phyloP scores from a whole-genome alignment of 2,888 invertebrate genomes.

The Sesamia inferens region DNA sequence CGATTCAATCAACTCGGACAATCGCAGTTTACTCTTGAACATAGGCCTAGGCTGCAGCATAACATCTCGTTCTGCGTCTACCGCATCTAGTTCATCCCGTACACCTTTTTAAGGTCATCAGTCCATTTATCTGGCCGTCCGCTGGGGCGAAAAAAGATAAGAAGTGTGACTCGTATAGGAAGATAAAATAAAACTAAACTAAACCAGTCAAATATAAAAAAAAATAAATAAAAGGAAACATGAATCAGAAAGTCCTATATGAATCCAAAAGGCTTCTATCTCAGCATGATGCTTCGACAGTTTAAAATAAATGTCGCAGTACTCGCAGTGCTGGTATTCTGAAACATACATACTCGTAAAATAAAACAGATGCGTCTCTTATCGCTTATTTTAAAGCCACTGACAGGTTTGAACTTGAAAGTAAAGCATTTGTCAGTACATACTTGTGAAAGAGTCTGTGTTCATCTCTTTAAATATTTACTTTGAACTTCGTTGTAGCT shows the following conservation, averaged over 20 bases:
- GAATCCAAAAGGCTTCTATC: no score
- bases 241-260: no score
- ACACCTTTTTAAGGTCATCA: not conserved
- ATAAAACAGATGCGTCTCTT: conserved; percentile 44
- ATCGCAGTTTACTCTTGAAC: not conserved
- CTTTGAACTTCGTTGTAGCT: conserved; percentile 34
- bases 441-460: conserved; percentile 51
- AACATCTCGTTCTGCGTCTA: not conserved
- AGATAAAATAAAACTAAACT: no score
- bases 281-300: no score
- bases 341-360: conserved; percentile 9
- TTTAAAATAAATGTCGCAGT: no score
- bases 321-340: no score
- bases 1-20: not conserved
- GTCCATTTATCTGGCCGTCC: no score
- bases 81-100: not conserved
- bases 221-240: no score
- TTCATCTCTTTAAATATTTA: conserved; percentile 52
- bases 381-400: conserved; percentile 24
- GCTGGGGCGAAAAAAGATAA: not conserved
- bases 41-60: not conserved
- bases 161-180: no score
- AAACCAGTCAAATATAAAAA: no score
- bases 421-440: conserved; percentile 44
- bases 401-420: conserved; percentile 50